Evolutionary conservation across 2,113 vertebrate species (phyloP), one percentile per base, ranked within the genome.

Genomic region (Casuarius casuarius): DNA sequence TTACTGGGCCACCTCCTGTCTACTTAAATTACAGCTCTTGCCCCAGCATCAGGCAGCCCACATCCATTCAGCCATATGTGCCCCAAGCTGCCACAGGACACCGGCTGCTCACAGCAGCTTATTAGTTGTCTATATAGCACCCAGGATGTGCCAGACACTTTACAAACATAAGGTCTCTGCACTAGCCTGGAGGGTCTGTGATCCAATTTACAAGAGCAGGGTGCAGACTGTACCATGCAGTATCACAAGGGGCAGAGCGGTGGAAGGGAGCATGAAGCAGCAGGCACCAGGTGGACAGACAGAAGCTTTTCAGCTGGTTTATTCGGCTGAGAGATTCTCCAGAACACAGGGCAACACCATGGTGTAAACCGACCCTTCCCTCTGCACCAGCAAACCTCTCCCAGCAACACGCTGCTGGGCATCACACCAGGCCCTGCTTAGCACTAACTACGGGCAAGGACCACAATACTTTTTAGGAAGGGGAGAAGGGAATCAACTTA

Each of bases 61-160:
- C 71, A 9, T 66, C 87, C 87, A 54, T 7, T 2, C 56, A 1
- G 46, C 93, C 95, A 70, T 90, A 86, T 42, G 90, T 1, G 54
- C 71, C 81, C 87, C 81, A 3, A 46, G 71, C 80, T 87, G 90
- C 79, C 9, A 10, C 80, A 63, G 92, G 87, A 83, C 82, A 8
- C 85, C 52, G 68, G 83, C 77, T 90, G 92, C 74, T 80, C 7
- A 2, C 87, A 67, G 70, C 93, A 40, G 80, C 94, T 94, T n/a
- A 78, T 92, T 93, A 88, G 65, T 89, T 90, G 83, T 81, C 66
- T 0, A 11, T 23, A 0, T 26, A 68, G 84, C 94, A 42, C 90
- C 94, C 88, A 40, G 61, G 95, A 95, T 33, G 95, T 95, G 95
- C 92, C 94, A 96, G 96, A 97, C 95, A 13, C 92, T 58, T 70